Conservation (phyloP, 2,888 invertebrate genomes). For the Drosophila multiciliata region DNA sequence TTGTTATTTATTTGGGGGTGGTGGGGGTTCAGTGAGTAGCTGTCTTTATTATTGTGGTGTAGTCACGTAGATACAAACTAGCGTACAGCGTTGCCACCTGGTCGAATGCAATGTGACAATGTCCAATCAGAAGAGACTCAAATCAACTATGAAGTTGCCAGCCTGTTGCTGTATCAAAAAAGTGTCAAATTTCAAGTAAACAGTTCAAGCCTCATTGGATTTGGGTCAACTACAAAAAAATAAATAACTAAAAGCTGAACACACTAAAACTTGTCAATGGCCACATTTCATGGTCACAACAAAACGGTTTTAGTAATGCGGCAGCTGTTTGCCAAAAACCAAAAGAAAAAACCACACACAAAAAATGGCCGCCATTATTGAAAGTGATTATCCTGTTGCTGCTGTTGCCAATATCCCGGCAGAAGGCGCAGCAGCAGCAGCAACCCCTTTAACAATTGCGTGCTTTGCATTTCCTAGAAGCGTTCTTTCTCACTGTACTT, state of each 20-base stretch:
- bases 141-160: constrained; percentile 21
- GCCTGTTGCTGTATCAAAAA: constrained; percentile 58
- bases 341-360: not conserved
- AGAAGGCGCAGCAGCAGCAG: constrained; percentile 12
- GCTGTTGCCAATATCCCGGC: constrained; percentile 39
- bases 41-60: constrained; percentile 49
- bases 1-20: constrained; percentile 59
- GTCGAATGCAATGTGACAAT: constrained; percentile 9
- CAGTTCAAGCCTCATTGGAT: constrained; percentile 60
- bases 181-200: constrained; percentile 56
- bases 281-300: constrained; percentile 22
- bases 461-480: constrained; percentile 54
- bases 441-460: constrained; percentile 55
- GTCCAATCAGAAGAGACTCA: constrained; percentile 54
- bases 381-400: constrained; percentile 69
- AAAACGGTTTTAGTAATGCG: constrained; percentile 6
- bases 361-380: constrained; percentile 45
- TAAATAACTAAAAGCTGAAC: not conserved
- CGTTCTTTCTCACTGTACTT: constrained; percentile 47
- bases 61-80: constrained; percentile 66
- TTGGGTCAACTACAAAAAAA: constrained; percentile 35
- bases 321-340: constrained; percentile 35
- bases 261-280: constrained; percentile 6
- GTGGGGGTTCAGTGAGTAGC: constrained; percentile 49
- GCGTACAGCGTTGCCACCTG: constrained; percentile 64